Percentiles rank a stretch among this genome's conserved stretches.
phyloP scores from a whole-genome alignment of 2,888 invertebrate species.

The Drosophila cracens region DNA sequence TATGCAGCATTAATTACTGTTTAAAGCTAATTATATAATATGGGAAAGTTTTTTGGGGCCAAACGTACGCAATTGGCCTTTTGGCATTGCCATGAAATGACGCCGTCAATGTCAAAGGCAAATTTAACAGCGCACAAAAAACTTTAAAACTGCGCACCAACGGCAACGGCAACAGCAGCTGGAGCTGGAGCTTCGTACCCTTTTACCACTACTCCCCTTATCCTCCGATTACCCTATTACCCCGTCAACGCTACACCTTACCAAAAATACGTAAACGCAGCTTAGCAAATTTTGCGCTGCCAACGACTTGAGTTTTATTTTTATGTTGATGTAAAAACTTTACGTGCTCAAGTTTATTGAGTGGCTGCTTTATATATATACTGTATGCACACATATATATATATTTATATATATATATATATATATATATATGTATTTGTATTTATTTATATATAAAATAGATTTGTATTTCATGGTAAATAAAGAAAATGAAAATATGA shows the following conservation, averaged over 20 bases:
- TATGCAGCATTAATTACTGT: conserved; percentile 52
- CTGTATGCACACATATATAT: not conserved
- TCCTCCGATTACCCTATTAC: not conserved
- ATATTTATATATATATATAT: not conserved
- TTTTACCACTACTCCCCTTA: conserved; percentile 4
- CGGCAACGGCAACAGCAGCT: not conserved
- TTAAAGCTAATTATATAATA: conserved; percentile 56
- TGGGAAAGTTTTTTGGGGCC: conserved; percentile 27
- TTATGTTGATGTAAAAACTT: conserved; percentile 71
- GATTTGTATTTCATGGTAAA: not conserved
- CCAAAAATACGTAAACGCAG: conserved; percentile 61
- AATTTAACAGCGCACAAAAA: conserved; percentile 31
- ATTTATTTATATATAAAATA: not conserved
- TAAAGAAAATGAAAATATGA: not conserved
- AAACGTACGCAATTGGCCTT: conserved; percentile 27
- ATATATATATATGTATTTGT: not conserved
- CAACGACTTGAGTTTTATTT: conserved; percentile 70
- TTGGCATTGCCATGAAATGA: conserved; percentile 40
- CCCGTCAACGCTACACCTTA: conserved; percentile 18
- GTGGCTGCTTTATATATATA: conserved; percentile 45
- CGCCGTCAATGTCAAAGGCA: conserved; percentile 53
- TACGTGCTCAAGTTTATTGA: conserved; percentile 70
- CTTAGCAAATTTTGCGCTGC: conserved; percentile 65
- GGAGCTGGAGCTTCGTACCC: conserved; percentile 32
- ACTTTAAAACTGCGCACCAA: conserved; percentile 44